Evolutionary conservation across 2,888 invertebrate species (phyloP).

Genomic region (Mongoloraphidia duomilia): DNA sequence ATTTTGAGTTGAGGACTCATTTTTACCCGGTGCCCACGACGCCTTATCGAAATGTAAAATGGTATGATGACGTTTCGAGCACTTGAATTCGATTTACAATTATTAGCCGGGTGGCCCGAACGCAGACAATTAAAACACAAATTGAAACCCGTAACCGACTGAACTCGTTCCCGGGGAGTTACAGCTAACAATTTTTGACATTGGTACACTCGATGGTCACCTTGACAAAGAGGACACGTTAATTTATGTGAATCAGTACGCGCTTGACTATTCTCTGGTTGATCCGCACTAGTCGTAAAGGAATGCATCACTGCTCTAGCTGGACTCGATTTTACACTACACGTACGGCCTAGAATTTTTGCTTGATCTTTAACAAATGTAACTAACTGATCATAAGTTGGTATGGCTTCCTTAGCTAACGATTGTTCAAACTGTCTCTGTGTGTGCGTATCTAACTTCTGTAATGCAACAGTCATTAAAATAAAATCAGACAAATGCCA

Average conservation of each 20-base stretch:
- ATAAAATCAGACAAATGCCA: no score
- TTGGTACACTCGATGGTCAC: neutral
- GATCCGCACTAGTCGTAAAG: neutral
- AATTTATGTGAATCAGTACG: neutral
- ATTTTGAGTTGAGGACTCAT: no score
- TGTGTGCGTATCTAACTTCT: neutral
- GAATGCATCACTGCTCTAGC: neutral
- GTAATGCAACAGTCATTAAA: neutral
- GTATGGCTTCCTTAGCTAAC: neutral
- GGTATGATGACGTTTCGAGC: neutral
- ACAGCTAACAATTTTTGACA: neutral
- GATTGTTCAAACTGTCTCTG: neutral
- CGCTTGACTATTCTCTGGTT: neutral
- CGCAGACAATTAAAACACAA: neutral
- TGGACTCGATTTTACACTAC: neutral
- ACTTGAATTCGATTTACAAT: neutral
- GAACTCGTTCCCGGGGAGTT: neutral
- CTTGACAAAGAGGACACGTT: neutral
- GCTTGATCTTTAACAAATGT: neutral
- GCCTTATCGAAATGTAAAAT: neutral
- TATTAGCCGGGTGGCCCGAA: neutral
- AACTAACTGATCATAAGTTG: neutral
- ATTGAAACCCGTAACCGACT: neutral
- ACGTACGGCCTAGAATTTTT: neutral
- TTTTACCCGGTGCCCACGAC: neutral